Evolutionary conservation across 2,113 vertebrate genomes (phyloP), one percentile per base, ranked within the genome.

Genomic region (Tetrao urogallus): DNA sequence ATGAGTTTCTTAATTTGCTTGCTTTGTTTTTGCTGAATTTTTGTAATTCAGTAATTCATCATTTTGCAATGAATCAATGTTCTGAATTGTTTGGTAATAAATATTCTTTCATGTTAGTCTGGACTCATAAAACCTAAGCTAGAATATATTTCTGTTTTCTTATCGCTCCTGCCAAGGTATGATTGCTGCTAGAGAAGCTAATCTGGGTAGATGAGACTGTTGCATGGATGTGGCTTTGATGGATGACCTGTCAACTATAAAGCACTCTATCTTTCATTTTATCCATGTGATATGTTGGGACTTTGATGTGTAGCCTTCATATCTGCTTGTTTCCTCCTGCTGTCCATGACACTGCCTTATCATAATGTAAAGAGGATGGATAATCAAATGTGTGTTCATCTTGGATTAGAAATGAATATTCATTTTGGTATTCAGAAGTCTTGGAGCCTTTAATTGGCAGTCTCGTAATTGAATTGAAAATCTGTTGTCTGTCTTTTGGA

Each of bases 341-440:
- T 76, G 24, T 13, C 83, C 81, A 27, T 54, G 43, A 19, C 36
- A 7, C 65, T 82, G 65, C 77, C 10, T 69, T 79, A 83, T 82
- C 65, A 74, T 83, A 86, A 86, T 20, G 34, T 75, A 48, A 66
- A 93, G 71, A 88, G 83, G 75, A 58, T 0, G 3, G 40, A 27
- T 90, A 75, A 86, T 82, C 65, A 79, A 86, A 88, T 67, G 10
- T 66, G 63, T 88, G 88, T 88, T 83, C 52, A 13, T 88, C 65
- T 83, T 69, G 48, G 12, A 47, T 89, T 88, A 80, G 61, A 78
- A 88, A 78, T 89, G 13, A 91, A 83, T 94, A 91, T 94, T 93
- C 47, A 54, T 88, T 94, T 85, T 88, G 69, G 40, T 65, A 50
- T 74, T 81, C 81, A 69, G 80, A 77, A 94, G 76, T 32, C 60